phyloP scores from a whole-genome alignment of 2,888 invertebrate genomes.

The Xanthia togata region DNA sequence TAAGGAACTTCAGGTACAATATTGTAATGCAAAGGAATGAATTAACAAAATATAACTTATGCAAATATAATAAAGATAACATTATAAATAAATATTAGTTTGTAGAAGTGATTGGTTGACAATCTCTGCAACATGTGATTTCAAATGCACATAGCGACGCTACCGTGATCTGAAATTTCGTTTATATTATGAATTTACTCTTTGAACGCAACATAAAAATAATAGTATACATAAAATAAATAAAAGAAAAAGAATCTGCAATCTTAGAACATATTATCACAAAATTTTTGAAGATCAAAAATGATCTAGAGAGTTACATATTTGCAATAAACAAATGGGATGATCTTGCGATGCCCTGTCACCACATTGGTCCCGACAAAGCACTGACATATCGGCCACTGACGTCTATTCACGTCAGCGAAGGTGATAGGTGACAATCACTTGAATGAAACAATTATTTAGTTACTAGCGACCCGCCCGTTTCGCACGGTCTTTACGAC shows the following conservation, averaged over 20 bases:
- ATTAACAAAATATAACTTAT: background rate
- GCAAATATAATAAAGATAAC: constrained; percentile 11
- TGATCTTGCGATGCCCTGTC: constrained; percentile 4
- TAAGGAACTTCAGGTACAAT: background rate
- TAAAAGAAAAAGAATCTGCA: background rate
- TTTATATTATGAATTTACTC: background rate
- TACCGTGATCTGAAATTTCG: background rate
- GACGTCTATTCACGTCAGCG: constrained; percentile 21
- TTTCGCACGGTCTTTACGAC: too few species aligned
- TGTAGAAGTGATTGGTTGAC: constrained; percentile 16
- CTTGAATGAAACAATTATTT: constrained; percentile 16
- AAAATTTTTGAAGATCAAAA: background rate
- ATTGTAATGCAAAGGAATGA: constrained; percentile 2
- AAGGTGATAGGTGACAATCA: constrained; percentile 34
- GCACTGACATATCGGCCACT: constrained; percentile 4
- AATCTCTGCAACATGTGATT: constrained; percentile 18
- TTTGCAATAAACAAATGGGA: background rate
- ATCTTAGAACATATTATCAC: background rate
- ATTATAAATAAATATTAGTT: background rate
- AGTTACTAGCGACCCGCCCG: background rate
- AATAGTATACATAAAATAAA: background rate
- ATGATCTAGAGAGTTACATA: background rate
- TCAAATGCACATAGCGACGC: constrained; percentile 15
- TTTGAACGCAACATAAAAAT: background rate
- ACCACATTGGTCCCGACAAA: background rate